Evolutionary conservation across 2,113 vertebrate species (phyloP), one percentile per base, ranked within the genome.

Genomic region (Thamnophis sirtalis): DNA sequence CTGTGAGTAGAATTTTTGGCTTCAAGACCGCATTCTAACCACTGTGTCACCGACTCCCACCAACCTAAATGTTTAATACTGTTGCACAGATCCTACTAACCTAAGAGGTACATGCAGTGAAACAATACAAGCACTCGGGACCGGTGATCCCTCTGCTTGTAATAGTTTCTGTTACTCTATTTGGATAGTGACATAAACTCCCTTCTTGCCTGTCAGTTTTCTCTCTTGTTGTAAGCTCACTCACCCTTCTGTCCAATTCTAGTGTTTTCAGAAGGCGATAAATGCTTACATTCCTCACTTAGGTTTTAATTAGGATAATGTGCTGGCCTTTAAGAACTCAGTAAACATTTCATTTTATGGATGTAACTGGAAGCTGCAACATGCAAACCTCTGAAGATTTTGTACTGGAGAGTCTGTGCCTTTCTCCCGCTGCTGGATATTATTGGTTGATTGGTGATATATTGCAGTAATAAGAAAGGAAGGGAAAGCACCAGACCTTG

Each of bases 291-390:
- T 8, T 89, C 54, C 13, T 49, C 50, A 49, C 53, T 91, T 60
- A 55, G 3, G 63, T 55, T 86, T 85, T 73, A 91, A 91, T 96
- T 93, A 94, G 93, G 93, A 60, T 86, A 92, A 91, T 73, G 38
- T 24, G 88, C 24, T 49, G 63, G 8, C 87, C 93, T 13, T 80
- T 86, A 93, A 58, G 91, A 88, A 28, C 50, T 58, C 49, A 87
- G 87, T 88, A 94, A 95, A 95, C 53, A 93, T 90, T 94, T 93
- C 89, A 95, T 93, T 95, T 88, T 87, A 68, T 89, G 73, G 88
- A 84, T 93, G 86, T 60, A 93, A 88, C 86, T 85, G 8, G 33
- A 50, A 89, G 86, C 17, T 63, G 38, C 24, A 55, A 53, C 87
- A 89, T 2, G 28, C 19, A 86, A 56, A 60, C 80, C 73, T 89